phyloP scores from a whole-genome alignment of 1,140 invertebrate genomes.

The Drosophila micromelanica region DNA sequence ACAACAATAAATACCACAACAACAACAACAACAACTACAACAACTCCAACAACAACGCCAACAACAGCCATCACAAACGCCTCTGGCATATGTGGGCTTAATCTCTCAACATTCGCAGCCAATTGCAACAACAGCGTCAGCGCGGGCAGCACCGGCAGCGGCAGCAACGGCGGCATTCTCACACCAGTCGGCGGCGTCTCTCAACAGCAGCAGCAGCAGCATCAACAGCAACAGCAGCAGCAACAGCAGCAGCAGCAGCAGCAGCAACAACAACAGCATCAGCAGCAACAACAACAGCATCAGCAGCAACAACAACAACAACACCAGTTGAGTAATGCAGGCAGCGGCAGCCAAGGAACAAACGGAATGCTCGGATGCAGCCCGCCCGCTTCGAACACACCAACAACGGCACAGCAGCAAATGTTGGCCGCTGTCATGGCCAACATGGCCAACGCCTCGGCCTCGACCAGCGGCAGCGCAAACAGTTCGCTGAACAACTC shows the following conservation, averaged over 20 bases:
- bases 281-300: slow-evolving; percentile 35
- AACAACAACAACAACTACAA: slow-evolving; percentile 50
- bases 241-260: slow-evolving; percentile 34
- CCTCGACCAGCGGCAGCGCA: slow-evolving; percentile 41
- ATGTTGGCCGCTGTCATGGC: slow-evolving; percentile 78
- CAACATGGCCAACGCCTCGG: slow-evolving; percentile 61
- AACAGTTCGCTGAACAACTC: slow-evolving; percentile 59
- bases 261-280: slow-evolving; percentile 26
- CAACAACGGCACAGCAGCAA: slow-evolving; percentile 68
- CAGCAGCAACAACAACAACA: slow-evolving; percentile 52
- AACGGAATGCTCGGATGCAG: slow-evolving; percentile 61
- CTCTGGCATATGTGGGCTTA: slow-evolving; percentile 81
- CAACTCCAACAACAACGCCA: slow-evolving; percentile 37
- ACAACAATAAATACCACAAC: slow-evolving; percentile 26
- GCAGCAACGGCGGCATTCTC: slow-evolving; percentile 24
- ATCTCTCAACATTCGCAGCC: slow-evolving; percentile 76
- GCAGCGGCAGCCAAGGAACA: slow-evolving; percentile 31
- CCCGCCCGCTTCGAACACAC: slow-evolving; percentile 56
- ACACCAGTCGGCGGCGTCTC: slow-evolving; percentile 14
- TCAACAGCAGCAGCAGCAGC: neutral
- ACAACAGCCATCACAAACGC: slow-evolving; percentile 73
- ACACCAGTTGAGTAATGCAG: slow-evolving; percentile 20
- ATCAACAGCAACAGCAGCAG: slow-evolving; percentile 6
- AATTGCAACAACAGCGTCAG: slow-evolving; percentile 60
- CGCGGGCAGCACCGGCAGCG: slow-evolving; percentile 32